Evolutionary conservation across 2,113 vertebrate species (phyloP).

Genomic region (Dicentrarchus labrax): DNA sequence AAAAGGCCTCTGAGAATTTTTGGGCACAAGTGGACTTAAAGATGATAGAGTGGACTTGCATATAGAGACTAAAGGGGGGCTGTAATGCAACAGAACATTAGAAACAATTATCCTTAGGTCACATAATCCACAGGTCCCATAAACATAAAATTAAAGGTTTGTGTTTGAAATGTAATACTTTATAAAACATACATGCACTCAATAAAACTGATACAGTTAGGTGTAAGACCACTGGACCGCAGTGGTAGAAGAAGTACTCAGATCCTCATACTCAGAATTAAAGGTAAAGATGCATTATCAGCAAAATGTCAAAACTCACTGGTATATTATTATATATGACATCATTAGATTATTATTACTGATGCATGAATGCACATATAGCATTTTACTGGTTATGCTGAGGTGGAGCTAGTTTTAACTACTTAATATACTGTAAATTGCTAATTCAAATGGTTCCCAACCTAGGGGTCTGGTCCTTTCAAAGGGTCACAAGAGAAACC

Average conservation of each 20-base stretch:
- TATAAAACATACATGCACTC: background rate
- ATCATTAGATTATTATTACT: background rate
- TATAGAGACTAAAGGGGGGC: background rate
- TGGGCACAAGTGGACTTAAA: slow-evolving; percentile 38
- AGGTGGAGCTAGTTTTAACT: background rate
- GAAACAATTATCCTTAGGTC: slow-evolving; percentile 18
- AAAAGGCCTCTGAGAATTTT: slow-evolving; percentile 64
- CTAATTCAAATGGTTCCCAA: background rate
- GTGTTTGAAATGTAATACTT: background rate
- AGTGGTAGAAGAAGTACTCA: background rate
- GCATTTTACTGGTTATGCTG: background rate
- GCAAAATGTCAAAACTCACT: background rate
- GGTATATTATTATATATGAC: background rate
- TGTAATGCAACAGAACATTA: slow-evolving; percentile 32
- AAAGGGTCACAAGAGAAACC: background rate
- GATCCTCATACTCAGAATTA: background rate
- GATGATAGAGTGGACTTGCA: slow-evolving; percentile 49
- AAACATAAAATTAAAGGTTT: background rate
- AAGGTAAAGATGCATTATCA: background rate
- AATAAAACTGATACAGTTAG: background rate
- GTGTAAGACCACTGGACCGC: background rate
- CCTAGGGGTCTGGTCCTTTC: background rate
- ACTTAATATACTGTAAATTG: background rate
- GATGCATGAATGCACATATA: background rate
- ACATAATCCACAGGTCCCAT: background rate